Evolutionary conservation across 2,888 invertebrate species (phyloP), one percentile per base, ranked within the genome.

Genomic region (Chrysopilus asiliformis): DNA sequence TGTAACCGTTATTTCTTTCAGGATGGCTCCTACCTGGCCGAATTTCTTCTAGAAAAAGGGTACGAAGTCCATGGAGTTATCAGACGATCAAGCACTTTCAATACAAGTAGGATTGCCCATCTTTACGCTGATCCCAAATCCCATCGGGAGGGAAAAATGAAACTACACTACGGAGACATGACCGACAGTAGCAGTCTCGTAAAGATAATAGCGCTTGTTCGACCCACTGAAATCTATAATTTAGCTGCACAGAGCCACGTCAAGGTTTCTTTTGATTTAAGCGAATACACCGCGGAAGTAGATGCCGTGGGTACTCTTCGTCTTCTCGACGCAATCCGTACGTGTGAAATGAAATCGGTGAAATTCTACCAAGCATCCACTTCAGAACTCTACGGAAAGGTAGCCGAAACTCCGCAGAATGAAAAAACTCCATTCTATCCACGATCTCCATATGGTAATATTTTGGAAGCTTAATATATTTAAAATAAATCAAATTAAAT

Each of bases 211-310:
- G 63, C 65, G 14, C 52, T 51, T 45, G 62, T 65, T 8, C 58
- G 65, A 50, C 98, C 98, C 0, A 76, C 76, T 24, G 98, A 98
- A 67, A 86, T 98, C 46, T 98, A 98, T 60, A 98, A 99, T 67
- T 70, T 98, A 44, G 98, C 94, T 2, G 98, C 98, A 1, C 97
- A 98, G 59, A 95, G 95, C 47, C 98, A 99, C 64, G 97, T 98
- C 2, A 97, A 97, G 67, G 93, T 95, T 24, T 98, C 97, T 0
- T 98, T 98, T 58, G 97, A 99, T 56, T 68, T 98, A 42, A 93
- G 94, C 52, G 97, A 99, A 65, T 99, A 99, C 55, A 98, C 98
- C 0, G 94, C 97, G 0, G 94, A 99, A 67, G 94, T 95, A 2
- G 93, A 94, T 62, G 94, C 84, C 1, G 74, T 94, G n/a, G 94